Evolutionary conservation across 2,797 vertebrate genomes (phyloP).

Genomic region (Paratrypauchen microcephalus): DNA sequence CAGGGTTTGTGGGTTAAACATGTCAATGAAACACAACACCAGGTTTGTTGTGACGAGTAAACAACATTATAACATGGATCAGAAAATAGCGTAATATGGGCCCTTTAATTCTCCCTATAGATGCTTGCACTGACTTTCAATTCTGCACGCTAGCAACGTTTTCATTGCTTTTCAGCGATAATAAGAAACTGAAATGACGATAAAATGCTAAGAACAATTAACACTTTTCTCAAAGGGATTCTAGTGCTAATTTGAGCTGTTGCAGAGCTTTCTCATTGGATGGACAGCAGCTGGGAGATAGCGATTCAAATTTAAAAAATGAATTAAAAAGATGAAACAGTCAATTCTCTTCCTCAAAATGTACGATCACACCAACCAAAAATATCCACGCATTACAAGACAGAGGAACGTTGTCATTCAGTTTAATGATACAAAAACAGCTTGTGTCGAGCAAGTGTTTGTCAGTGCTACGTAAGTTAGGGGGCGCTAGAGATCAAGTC

Average conservation of each 20-base stretch:
- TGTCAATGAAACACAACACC: too few species aligned
- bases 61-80: too few species aligned
- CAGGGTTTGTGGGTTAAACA: too few species aligned
- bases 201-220: conserved; percentile 39
- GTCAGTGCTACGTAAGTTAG: too few species aligned
- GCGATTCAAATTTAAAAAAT: conserved; percentile 9
- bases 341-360: conserved; percentile 8
- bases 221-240: conserved; percentile 42
- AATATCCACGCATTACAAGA: too few species aligned
- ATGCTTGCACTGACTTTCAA: conserved; percentile 51
- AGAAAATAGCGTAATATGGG: too few species aligned
- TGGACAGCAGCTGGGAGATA: conserved; percentile 17
- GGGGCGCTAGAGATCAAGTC: too few species aligned
- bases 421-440: neutral
- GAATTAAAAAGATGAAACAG: conserved; percentile 21
- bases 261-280: conserved; percentile 19
- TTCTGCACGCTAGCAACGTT: conserved; percentile 38
- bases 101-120: conserved; percentile 9
- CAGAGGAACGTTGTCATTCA: neutral
- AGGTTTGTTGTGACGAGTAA: too few species aligned
- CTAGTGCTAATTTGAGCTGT: conserved; percentile 49
- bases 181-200: conserved; percentile 42
- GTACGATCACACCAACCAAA: neutral
- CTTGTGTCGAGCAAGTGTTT: too few species aligned
- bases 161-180: conserved; percentile 38